Base-by-base conservation (phyloP, 2,888 invertebrate genomes). In the Aproaerema taeniolella region DNA sequence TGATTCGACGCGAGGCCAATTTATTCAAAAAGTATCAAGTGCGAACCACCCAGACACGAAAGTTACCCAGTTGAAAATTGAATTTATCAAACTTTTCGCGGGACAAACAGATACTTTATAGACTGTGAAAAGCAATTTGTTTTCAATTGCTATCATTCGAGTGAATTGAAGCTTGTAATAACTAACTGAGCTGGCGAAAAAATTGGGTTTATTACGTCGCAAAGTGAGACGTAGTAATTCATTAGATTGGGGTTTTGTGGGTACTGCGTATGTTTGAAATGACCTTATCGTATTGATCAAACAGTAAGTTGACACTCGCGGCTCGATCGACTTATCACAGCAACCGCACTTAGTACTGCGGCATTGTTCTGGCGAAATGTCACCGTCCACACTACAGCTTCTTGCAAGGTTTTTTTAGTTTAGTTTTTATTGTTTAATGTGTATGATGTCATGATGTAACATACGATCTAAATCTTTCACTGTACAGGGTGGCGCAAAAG, bases 1-100 rank as follows among this genome's bases (percentile, higher is more conserved):
- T 68, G 74, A 75, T 75, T 71, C 65, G 61, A 67, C 61, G 62
- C 60, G 58, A 53, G 61, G 65, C 65, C 75, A 81, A 81, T 79
- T 79, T 80, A 82, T 80, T 80, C 80, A 72, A 67, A 80, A 79
- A 80, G 77, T 80, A 81, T 80, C 71, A 73, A 73, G 70, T 73
- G 67, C 67, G 77, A 78, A 72, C 72, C 73, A 55, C 61, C 68
- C 76, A 73, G 81, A 74, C 73, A 73, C 69, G 65, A 67, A 77
- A 80, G 71, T 78, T 79, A 69, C 67, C 67, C 70, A 65, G 62
- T 72, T 71, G 72, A 79, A 80, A 82, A 82, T 80, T 82, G 75
- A 81, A 82, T 82, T 82, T 79, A 78, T 80, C 70, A 80, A 81
- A 82, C 69, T 81, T 82, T 77, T 68, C 69, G 49, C 67, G 72